Percentiles rank a stretch among this genome's conserved stretches.
phyloP scores from a whole-genome alignment of 2,888 invertebrate species.

The Seira ritae region DNA sequence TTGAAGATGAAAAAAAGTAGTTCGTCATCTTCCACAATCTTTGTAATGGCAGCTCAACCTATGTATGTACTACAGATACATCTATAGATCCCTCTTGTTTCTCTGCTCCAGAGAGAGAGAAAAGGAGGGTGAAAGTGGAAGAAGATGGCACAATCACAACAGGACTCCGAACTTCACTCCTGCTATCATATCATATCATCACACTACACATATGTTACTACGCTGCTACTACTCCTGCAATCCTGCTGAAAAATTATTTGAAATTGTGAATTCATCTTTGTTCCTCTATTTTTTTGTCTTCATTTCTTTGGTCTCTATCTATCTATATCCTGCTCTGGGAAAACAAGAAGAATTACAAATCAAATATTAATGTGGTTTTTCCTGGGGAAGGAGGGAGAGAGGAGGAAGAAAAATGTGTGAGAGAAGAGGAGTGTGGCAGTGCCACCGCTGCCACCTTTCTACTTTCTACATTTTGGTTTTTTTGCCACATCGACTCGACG shows the following conservation, averaged over 20 bases:
- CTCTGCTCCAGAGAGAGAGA: not conserved
- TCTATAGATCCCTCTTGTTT: not conserved
- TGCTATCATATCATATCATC: no score
- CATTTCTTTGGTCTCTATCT: not conserved
- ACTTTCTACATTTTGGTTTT: not conserved
- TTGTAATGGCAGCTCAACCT: no score
- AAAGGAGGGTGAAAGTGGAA: constrained; percentile 1
- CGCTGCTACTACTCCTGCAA: no score
- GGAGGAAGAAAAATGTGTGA: constrained; percentile 21
- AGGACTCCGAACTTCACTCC: constrained; percentile 13
- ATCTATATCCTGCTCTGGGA: constrained; percentile 11
- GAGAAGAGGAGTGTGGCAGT: constrained; percentile 9
- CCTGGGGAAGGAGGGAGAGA: not conserved
- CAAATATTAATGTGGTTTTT: constrained; percentile 65
- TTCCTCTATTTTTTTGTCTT: constrained; percentile 22
- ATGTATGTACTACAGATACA: not conserved
- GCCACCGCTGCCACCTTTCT: not conserved
- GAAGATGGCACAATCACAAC: constrained; percentile 35
- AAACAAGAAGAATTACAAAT: constrained; percentile 63
- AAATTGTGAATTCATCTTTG: constrained; percentile 59
- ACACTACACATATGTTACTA: constrained; percentile 11
- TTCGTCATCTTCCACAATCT: constrained; percentile 38
- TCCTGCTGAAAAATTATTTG: not conserved
- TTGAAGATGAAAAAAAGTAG: constrained; percentile 33
- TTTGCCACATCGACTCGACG: not conserved